phyloP scores from a whole-genome alignment of 2,888 invertebrate species.

The Agrotis clavis region DNA sequence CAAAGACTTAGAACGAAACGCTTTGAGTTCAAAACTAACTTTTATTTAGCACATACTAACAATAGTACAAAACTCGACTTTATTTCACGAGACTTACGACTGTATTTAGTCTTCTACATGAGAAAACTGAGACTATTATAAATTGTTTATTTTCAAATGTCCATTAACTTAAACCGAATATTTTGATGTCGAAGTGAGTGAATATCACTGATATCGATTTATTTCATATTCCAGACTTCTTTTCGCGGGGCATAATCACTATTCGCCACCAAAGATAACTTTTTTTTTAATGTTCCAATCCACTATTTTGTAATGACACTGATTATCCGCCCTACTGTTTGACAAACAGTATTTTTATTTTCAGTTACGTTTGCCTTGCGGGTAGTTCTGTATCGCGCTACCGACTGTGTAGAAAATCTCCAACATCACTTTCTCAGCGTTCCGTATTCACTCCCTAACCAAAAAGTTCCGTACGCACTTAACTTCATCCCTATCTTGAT shows the following conservation, averaged over 20 bases:
- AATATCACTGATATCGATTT: background rate
- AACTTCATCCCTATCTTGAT: background rate
- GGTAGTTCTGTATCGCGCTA: slow-evolving; percentile 1
- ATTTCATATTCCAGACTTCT: background rate
- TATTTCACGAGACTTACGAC: slow-evolving; percentile 43
- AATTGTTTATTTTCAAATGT: slow-evolving; percentile 23
- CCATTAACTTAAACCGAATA: slow-evolving; percentile 4
- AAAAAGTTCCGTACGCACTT: background rate
- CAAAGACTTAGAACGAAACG: slow-evolving; percentile 47
- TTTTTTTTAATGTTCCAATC: background rate
- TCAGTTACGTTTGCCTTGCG: background rate
- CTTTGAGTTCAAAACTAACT: slow-evolving; percentile 49
- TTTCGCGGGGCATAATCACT: background rate
- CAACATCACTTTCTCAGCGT: background rate
- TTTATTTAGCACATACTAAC: slow-evolving; percentile 52
- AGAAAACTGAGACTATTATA: slow-evolving; percentile 35
- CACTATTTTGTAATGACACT: background rate
- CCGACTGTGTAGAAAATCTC: background rate
- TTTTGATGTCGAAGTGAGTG: background rate
- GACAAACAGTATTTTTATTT: background rate
- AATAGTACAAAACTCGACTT: slow-evolving; percentile 49
- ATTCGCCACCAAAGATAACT: background rate
- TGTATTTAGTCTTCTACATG: slow-evolving; percentile 19
- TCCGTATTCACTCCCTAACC: slow-evolving; percentile 5
- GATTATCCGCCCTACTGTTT: background rate